A percentile compares a stretch with the other conserved stretches of the same genome.
phyloP scores from a whole-genome alignment of 2,113 vertebrate genomes.

The Struthidea cinerea region DNA sequence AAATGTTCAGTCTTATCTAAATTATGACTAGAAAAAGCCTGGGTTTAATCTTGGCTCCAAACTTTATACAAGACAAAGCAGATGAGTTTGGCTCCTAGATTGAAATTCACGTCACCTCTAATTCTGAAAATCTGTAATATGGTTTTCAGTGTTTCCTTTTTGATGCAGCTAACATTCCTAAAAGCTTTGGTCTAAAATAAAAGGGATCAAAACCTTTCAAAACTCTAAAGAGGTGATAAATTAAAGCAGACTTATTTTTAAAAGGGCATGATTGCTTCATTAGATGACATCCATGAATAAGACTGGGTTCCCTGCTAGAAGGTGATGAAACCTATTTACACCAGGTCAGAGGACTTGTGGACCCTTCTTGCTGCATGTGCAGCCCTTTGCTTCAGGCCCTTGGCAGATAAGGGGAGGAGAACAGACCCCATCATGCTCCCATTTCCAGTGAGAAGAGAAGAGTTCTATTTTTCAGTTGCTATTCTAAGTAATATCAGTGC shows the following conservation, averaged over 20 bases:
- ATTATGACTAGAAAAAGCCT: background rate
- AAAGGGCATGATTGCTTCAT: background rate
- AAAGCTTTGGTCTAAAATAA: background rate
- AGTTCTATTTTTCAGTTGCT: background rate
- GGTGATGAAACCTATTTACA: background rate
- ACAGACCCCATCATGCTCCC: rapidly evolving
- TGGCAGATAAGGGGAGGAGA: background rate
- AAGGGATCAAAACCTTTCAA: background rate
- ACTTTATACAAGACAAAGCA: background rate
- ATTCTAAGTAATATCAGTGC: background rate
- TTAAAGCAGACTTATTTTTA: background rate
- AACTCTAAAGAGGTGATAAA: background rate
- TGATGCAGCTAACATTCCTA: background rate
- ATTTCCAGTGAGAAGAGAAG: background rate
- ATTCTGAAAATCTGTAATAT: background rate
- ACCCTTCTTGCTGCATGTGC: background rate
- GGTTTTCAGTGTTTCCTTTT: background rate
- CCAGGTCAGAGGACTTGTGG: background rate
- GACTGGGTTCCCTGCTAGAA: background rate
- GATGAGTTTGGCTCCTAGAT: background rate
- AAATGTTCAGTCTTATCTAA: background rate
- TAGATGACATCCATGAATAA: background rate
- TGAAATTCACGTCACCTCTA: background rate
- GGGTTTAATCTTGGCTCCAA: background rate
- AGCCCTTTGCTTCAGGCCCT: background rate